phyloP scores from a whole-genome alignment of 2,888 invertebrate species.

The Andricus curvator region DNA sequence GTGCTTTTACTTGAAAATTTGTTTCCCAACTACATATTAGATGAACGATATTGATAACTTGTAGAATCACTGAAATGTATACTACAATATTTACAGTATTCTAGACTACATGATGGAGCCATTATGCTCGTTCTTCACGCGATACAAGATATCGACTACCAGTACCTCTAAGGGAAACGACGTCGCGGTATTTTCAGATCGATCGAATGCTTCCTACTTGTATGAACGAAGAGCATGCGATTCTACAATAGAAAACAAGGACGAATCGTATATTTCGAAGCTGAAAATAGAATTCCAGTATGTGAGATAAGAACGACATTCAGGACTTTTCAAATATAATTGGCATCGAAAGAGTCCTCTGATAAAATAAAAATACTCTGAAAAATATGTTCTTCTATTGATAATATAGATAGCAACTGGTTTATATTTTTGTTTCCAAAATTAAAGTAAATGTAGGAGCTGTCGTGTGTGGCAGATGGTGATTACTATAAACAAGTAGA shows the following conservation, averaged over 20 bases:
- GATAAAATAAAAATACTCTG: neutral
- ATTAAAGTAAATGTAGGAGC: neutral
- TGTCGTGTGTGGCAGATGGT: too few relatives aligned
- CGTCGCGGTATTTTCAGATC: constrained; percentile 49
- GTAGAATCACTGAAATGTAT: neutral
- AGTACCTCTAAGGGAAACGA: constrained; percentile 22
- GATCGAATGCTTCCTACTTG: constrained; percentile 43
- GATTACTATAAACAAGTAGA: too few relatives aligned
- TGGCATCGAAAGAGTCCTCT: neutral
- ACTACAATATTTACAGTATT: constrained; percentile 14
- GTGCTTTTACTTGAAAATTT: constrained; percentile 7
- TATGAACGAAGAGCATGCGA: constrained; percentile 37
- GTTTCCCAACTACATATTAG: neutral
- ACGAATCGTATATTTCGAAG: constrained; percentile 29
- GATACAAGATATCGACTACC: constrained; percentile 40
- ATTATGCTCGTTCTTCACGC: constrained; percentile 43
- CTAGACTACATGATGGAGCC: constrained; percentile 37
- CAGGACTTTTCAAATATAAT: constrained; percentile 14
- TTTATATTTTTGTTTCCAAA: neutral
- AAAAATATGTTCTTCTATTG: neutral
- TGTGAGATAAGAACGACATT: constrained; percentile 1
- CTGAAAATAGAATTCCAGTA: constrained; percentile 32
- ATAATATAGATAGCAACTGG: neutral
- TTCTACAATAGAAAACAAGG: constrained; percentile 40
- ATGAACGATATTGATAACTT: constrained; percentile 16